Evolutionary conservation across 2,888 invertebrate species (phyloP), one percentile per base, ranked within the genome.

Genomic region (Labia minor): DNA sequence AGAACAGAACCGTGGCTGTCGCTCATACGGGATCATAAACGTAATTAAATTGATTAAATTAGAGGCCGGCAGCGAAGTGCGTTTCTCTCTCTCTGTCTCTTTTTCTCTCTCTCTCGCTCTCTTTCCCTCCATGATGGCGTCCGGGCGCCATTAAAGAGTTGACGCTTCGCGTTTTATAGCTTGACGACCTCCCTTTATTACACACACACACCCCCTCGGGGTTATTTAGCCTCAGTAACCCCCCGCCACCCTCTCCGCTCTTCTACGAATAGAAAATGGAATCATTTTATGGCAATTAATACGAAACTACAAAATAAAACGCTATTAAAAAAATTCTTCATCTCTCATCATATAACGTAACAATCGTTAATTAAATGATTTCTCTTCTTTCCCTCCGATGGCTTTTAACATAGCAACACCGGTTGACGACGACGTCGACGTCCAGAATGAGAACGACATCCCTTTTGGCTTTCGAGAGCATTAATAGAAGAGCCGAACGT

Each of bases 21-120:
- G 16, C 16, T 49, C 49, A n/a, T 14, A 49, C 49, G 49, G 16
- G n/a, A 49, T 49, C 14, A 49, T 49, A 49, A 49, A 49, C 49
- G 49, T 49, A 49, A 49, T 49, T 49, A 49, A 49, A 49, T 49
- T 49, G 49, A 49, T 49, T 49, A 49, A 49, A 49, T 49, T 49
- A 49, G 49, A 49, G 16, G 16, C 16, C 49, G n/a, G 16, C 49
- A 11, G 16, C 49, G 49, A 49, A 49, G 49, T 49, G 49, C 14
- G 6, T n/a, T 3, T 10, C 49, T 10, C 49, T 10, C 49, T 10
- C n/a, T n/a, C n/a, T n/a, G n/a, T n/a, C 33, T 33, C 33, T 33
- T 11, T 33, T 33, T n/a, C n/a, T n/a, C n/a, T n/a, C n/a, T n/a
- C n/a, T n/a, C n/a, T n/a, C n/a, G n/a, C n/a, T n/a, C n/a, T n/a